Base-by-base conservation (phyloP, 2,797 vertebrate genomes). In the Cirrhinus mrigala region DNA sequence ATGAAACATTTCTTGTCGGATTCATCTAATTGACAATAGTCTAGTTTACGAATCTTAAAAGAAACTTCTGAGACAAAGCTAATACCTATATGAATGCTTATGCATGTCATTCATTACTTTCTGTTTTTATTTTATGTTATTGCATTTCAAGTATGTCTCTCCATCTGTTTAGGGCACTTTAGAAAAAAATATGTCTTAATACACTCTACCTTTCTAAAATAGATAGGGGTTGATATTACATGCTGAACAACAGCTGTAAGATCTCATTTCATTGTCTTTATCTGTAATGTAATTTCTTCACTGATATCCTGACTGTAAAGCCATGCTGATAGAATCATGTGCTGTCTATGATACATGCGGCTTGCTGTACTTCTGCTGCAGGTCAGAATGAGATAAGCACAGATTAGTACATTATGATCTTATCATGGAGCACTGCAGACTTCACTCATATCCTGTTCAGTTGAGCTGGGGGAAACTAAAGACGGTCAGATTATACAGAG, bases 371-470 rank as follows among this genome's bases (percentile, higher is more conserved):
- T 46, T 64, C 77, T 62, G 56, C 58, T 66, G 78, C 40, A 79
- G 78, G n/a, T 79, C 78, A 66, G 78, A 16, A 79, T 29, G 7
- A 81, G 62, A 52, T 81, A 40, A 58, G 18, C 78, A 74, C 9
- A 64, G 56, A 60, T 68, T 66, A 64, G 20, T 24, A 29, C 60
- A 64, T 81, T 75, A 22, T 46, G 33, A 76, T 69, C 64, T 81
- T 69, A 81, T 81, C 60, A 85, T 74, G 20, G 66, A 50, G 27
- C 50, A 0, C 44, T 50, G 16, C 62, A 68, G 14, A 66, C 48
- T 20, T 79, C n/a, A 79, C 12, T 12, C 58, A 64, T 33, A 18
- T 79, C 56, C 58, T 79, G n/a, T 9, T 62, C n/a, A 48, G 40
- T 44, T 64, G 58, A 79, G 77, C 14, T 7, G 2, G 4, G 74